phyloP scores from a whole-genome alignment of 2,113 vertebrate species.

The Plestiodon gilberti region DNA sequence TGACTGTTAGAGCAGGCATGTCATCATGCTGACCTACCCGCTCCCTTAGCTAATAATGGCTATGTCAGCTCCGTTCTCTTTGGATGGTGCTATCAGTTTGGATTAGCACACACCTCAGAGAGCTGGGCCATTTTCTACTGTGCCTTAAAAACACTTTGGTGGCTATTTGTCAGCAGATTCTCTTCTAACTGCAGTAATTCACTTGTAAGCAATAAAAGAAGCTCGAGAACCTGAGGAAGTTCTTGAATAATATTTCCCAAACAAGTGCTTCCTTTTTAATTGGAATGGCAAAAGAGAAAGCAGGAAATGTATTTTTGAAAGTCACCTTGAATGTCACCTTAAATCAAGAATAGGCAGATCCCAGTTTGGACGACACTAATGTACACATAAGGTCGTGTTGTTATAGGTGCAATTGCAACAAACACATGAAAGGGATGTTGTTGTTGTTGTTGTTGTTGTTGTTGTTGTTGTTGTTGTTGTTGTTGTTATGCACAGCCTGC shows the following conservation, averaged over 20 bases:
- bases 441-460: no score
- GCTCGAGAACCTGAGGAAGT: background rate
- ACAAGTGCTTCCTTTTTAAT: background rate
- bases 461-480: no score
- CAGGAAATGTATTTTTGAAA: background rate
- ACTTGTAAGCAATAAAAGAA: background rate
- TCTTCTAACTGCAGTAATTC: conserved; percentile 1
- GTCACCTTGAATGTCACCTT: background rate
- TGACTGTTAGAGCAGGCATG: background rate
- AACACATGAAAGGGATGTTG: no score
- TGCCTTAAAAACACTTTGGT: background rate
- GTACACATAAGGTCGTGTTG: no score
- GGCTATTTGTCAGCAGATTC: background rate
- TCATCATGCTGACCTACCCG: conserved; percentile 27
- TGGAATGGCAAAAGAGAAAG: background rate
- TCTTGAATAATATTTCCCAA: background rate
- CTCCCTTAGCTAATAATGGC: conserved; percentile 36
- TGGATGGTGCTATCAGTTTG: conserved; percentile 12
- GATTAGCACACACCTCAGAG: conserved; percentile 24
- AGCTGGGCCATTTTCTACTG: conserved; percentile 37
- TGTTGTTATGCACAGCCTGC: no score
- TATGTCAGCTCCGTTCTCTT: conserved; percentile 35
- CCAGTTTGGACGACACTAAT: background rate
- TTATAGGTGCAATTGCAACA: no score
- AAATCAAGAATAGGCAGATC: background rate